Base-by-base conservation (phyloP, 2,888 invertebrate species). In the Agrotis puta region DNA sequence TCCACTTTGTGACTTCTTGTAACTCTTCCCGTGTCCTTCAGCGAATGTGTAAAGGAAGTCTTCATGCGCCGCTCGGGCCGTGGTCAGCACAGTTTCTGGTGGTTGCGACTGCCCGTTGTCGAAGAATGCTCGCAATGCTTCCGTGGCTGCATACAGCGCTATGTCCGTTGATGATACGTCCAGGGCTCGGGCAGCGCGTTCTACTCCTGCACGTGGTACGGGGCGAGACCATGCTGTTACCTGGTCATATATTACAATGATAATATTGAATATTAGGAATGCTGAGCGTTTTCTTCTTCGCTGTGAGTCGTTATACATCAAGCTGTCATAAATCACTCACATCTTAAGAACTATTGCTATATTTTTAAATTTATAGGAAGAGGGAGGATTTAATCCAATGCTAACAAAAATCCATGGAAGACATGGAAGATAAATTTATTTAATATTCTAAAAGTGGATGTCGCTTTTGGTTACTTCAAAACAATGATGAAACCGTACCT, bases 151-250 rank as follows among this genome's bases (percentile, higher is more conserved):
- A 61, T 97, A 96, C 7, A 98, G 90, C 1, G 97, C 92, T 27
- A 98, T 95, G 87, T 97, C 98, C 0, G 97, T 97, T 58, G 97
- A 96, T 0, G 97, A 96, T 0, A 97, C 97, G 2, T 97, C 97
- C 0, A 97, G 96, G 0, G 96, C 96, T 14, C 94, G 94, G 0
- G 97, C 96, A 5, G 97, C 97, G 47, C 96, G 95, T 64, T 96
- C 96, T 11, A 98, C 92, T 18, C 95, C 91, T 0, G 96, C 96
- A 9, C 96, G 92, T 11, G 97, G 94, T 0, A 98, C 96, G 0
- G 97, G 96, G 0, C 97, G 96, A 0, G 98, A 98, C 98, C 98
- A 98, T 0, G 97, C 97, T 3, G 97, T 97, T 2, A 97, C 97
- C 95, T 95, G 70, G 0, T 39, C 7, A 39, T 39, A 39, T 11